phyloP scores from a whole-genome alignment of 2,113 vertebrate species.

The Merops nubicus region DNA sequence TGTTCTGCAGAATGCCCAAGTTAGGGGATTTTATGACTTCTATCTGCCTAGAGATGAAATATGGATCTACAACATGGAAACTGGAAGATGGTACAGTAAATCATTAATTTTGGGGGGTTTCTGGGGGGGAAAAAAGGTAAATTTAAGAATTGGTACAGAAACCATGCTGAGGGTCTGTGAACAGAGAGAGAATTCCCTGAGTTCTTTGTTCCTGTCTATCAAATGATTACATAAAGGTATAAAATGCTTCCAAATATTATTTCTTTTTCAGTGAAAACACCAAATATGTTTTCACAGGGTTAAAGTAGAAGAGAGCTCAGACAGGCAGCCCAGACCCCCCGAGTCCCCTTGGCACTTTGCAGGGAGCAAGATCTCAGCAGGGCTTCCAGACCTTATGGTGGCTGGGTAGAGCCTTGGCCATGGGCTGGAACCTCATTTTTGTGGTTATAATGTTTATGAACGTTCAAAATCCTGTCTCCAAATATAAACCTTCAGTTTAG shows the following conservation, averaged over 20 bases:
- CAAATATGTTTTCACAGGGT: not conserved
- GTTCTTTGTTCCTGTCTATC: not conserved
- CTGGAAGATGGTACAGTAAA: slow-evolving; percentile 86
- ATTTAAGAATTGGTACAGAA: not conserved
- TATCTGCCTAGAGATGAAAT: slow-evolving; percentile 93
- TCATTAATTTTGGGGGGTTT: not conserved
- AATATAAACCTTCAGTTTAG: not conserved
- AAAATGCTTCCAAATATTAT: not conserved
- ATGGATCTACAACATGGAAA: slow-evolving; percentile 96
- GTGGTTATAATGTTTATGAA: not conserved
- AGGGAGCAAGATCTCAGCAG: not conserved
- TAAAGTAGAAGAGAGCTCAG: not conserved
- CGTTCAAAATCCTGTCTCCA: not conserved
- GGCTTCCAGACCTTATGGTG: not conserved
- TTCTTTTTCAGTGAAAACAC: not conserved
- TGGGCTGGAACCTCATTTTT: not conserved
- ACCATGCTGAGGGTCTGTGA: not conserved
- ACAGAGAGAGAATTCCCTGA: not conserved
- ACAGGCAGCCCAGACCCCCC: too few species aligned
- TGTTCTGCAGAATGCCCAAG: slow-evolving; percentile 85
- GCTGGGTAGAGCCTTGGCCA: not conserved
- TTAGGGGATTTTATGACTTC: slow-evolving; percentile 86
- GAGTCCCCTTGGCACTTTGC: not conserved
- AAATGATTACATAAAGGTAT: not conserved
- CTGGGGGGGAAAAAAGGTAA: accelerated